A percentile compares a stretch with the other conserved stretches of the same genome.
Conservation (phyloP, 1,140 invertebrate species). For the Macrocentrus cingulum region DNA sequence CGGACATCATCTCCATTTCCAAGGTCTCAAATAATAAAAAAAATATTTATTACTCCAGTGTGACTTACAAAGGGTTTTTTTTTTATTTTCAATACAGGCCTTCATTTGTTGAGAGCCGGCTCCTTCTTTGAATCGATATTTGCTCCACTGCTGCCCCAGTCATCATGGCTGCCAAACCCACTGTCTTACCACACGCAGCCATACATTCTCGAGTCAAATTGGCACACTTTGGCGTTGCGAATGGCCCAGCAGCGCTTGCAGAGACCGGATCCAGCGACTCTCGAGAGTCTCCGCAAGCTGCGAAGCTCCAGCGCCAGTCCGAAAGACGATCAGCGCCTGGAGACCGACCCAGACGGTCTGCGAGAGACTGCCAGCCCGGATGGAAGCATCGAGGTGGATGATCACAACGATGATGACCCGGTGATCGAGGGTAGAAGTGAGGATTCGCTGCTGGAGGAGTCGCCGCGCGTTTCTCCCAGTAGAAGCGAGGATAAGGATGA, state of each 20-base stretch:
- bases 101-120: conserved; percentile 52
- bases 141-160: conserved; percentile 52
- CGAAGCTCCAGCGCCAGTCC: conserved; percentile 41
- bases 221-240: conserved; percentile 53
- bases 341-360: conserved; percentile 33
- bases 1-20: conserved; percentile 53
- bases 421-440: conserved; percentile 44
- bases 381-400: conserved; percentile 55
- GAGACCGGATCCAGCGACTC: conserved; percentile 46
- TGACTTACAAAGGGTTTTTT: too few relatives aligned
- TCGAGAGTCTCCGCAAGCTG: conserved; percentile 50
- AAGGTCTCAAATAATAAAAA: conserved; percentile 39
- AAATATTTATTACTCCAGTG: too few relatives aligned
- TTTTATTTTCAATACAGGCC: conserved; percentile 40
- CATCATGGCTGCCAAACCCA: conserved; percentile 54
- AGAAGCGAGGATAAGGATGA: conserved; percentile 40
- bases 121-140: conserved; percentile 56
- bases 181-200: conserved; percentile 51
- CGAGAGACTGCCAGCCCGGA: conserved; percentile 49
- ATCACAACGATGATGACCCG: conserved; percentile 43
- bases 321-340: conserved; percentile 39
- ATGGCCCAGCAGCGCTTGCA: conserved; percentile 56
- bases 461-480: conserved; percentile 39
- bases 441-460: conserved; percentile 48
- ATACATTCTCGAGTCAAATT: conserved; percentile 53